These are phyloP conservation scores for Rhodinocichla rosea DNA, from an alignment of 2,113 vertebrate species.

Conservation along the genomic window DNA sequence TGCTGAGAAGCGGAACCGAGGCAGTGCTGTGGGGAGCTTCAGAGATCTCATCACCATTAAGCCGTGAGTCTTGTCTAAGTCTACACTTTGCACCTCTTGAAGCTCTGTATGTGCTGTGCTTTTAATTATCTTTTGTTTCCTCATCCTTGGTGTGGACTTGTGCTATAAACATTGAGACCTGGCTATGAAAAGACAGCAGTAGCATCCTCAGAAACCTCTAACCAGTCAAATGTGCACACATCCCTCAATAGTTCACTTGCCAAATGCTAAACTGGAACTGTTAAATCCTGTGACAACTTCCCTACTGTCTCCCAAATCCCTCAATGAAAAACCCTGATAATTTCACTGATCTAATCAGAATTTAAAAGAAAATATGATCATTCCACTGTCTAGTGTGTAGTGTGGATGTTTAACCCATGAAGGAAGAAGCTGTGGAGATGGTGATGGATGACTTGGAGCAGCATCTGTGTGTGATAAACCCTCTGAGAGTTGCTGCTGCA, in stretches of 20 bases:
- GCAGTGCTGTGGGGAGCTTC: constrained; percentile 86
- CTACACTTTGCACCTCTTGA: not conserved
- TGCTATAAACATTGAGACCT: not conserved
- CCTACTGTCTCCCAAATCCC: not conserved
- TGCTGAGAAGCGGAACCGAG: constrained; percentile 80
- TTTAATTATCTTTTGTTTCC: not conserved
- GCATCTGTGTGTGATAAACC: not conserved
- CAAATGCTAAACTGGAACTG: not conserved
- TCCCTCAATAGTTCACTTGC: not conserved
- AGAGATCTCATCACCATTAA: constrained; percentile 94
- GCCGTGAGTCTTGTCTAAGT: constrained; percentile 81
- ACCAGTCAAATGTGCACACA: not conserved
- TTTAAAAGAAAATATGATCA: not conserved
- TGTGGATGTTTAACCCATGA: not conserved
- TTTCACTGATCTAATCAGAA: not conserved
- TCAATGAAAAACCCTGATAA: not conserved
- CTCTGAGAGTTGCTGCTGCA: not conserved
- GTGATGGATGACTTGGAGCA: not conserved
- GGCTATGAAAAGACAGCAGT: not conserved
- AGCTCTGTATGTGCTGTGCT: not conserved
- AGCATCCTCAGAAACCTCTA: not conserved
- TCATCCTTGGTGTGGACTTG: not conserved
- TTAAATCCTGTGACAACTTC: not conserved
- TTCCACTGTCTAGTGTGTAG: not conserved
- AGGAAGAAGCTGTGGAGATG: not conserved